Conservation (phyloP, 2,797 vertebrate genomes). For the Neosilurus mollespiculum region DNA sequence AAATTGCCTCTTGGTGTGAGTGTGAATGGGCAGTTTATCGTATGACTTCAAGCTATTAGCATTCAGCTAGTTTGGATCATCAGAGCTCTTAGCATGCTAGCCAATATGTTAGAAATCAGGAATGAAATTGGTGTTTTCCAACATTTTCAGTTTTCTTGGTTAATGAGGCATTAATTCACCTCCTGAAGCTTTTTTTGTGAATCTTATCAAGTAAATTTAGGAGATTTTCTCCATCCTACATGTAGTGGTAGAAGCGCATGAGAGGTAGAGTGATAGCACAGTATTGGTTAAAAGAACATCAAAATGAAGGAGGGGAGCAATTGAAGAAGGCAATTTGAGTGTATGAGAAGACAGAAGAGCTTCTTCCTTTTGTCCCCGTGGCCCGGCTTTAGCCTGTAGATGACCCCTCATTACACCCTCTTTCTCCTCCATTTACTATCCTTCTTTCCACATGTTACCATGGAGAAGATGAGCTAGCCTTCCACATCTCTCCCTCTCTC, state of each 20-base stretch:
- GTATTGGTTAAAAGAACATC: slow-evolving; percentile 23
- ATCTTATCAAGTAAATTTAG: too few species aligned
- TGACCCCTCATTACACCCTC: slow-evolving; percentile 56
- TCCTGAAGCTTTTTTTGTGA: too few species aligned
- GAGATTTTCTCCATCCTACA: background rate
- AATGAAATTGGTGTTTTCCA: too few species aligned
- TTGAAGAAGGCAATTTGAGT: background rate
- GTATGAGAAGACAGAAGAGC: background rate
- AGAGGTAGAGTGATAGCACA: background rate
- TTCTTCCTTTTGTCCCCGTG: slow-evolving; percentile 40
- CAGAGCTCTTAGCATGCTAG: too few species aligned
- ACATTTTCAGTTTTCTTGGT: too few species aligned
- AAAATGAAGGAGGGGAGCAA: slow-evolving; percentile 39
- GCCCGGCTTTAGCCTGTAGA: slow-evolving; percentile 50
- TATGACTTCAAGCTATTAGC: too few species aligned
- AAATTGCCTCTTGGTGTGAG: too few species aligned
- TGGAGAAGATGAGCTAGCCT: slow-evolving; percentile 43
- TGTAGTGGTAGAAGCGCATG: background rate
- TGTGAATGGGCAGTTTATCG: too few species aligned
- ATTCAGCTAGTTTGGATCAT: too few species aligned
- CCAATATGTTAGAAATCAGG: too few species aligned
- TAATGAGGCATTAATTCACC: too few species aligned
- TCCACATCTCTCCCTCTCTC: slow-evolving; percentile 24
- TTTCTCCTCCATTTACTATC: slow-evolving; percentile 52
- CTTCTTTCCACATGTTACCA: slow-evolving; percentile 48